Conservation (phyloP, 2,797 vertebrate species). For the Simalia tracyae region DNA sequence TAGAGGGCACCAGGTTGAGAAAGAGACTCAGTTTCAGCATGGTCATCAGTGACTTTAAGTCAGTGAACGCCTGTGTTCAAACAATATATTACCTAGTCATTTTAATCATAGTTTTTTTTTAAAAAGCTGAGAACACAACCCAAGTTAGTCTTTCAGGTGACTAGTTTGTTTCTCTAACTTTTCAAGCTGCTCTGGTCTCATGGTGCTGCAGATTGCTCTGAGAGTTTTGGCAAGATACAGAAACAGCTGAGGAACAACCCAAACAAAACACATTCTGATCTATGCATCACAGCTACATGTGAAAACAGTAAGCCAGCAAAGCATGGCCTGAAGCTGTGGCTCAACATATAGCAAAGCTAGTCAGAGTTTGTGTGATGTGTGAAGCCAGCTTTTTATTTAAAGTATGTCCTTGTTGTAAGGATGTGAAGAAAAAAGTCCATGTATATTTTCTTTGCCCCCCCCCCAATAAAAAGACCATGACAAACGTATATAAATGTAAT, state of each 20-base stretch:
- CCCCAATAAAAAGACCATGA: not conserved
- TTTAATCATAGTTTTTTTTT: not conserved
- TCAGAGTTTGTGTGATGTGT: not conserved
- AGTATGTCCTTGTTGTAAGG: not conserved
- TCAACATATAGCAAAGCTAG: not conserved
- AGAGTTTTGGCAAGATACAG: not conserved
- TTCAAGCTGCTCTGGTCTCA: not conserved
- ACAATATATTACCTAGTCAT: not conserved
- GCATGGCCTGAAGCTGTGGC: not conserved
- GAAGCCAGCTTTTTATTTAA: not conserved
- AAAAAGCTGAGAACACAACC: not conserved
- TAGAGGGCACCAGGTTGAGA: not conserved
- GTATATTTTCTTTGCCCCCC: not conserved
- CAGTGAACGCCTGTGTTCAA: not conserved
- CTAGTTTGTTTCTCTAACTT: not conserved
- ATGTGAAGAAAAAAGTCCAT: not conserved
- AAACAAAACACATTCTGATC: not conserved
- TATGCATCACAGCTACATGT: not conserved
- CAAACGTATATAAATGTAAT: not conserved
- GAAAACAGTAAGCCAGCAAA: not conserved
- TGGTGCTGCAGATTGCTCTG: not conserved
- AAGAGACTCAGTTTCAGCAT: not conserved
- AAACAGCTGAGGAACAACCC: not conserved
- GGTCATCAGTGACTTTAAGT: not conserved
- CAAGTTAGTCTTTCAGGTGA: not conserved